A percentile compares a stretch with the other conserved stretches of the same genome.
phyloP scores from a whole-genome alignment of 37 sponge, comb jelly and placozoan genomes.

The Dysidea cf. avara region DNA sequence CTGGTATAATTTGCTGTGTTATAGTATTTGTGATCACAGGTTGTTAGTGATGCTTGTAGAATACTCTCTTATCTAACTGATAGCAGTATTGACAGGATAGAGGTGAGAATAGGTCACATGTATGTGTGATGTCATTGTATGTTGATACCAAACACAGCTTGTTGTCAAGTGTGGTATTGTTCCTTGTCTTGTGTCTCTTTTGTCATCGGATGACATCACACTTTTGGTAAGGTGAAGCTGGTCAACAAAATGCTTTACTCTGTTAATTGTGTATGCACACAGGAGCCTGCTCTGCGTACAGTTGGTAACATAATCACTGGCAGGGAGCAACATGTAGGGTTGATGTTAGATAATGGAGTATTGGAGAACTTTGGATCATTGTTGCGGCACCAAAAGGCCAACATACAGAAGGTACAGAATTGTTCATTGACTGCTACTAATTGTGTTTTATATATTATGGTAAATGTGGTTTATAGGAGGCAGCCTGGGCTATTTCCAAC shows the following conservation, averaged over 20 bases:
- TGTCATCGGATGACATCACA: conserved; percentile 22
- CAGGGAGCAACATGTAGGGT: conserved; percentile 90
- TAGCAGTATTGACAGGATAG: conserved; percentile 83
- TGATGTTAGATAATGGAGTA: conserved; percentile 60
- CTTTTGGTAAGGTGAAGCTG: no score
- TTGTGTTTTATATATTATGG: neutral
- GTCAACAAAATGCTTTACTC: conserved; percentile 4
- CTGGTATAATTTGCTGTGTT: no score
- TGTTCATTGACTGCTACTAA: no score
- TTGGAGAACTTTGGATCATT: conserved; percentile 67
- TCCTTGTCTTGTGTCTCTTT: conserved; percentile 48
- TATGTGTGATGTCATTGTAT: no score
- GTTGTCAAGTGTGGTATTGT: conserved; percentile 56
- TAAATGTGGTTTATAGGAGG: conserved; percentile 53
- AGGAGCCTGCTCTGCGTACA: conserved; percentile 87
- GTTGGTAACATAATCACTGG: conserved; percentile 97
- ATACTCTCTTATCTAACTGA: conserved; percentile 91
- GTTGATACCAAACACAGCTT: conserved; percentile 5
- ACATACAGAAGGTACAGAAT: conserved; percentile 85
- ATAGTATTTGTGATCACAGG: neutral
- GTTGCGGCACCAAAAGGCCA: conserved; percentile 71
- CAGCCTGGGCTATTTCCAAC: conserved; percentile 99
- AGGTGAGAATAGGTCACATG: conserved; percentile 9
- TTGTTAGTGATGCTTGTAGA: conserved; percentile 93
- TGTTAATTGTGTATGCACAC: neutral